Evolutionary conservation across 1,140 invertebrate species (phyloP).

Genomic region (Subanguina moxae): DNA sequence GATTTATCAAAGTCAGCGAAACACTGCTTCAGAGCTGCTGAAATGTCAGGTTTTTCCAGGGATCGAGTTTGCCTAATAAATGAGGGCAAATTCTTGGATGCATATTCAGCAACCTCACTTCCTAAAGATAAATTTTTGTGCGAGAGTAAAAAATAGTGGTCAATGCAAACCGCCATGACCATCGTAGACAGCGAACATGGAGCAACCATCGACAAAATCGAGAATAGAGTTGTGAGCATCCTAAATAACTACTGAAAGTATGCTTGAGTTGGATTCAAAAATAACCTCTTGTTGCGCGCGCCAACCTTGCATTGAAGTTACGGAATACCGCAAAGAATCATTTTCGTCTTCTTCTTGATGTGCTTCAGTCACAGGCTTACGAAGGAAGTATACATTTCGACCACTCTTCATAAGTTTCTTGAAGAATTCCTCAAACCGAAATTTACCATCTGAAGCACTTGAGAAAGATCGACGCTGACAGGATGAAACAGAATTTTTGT

Average conservation of each 20-base stretch:
- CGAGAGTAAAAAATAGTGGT: not conserved
- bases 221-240: constrained; percentile 9
- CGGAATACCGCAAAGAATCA: not conserved
- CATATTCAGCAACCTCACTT: constrained; percentile 5
- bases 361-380: constrained; percentile 1
- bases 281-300: not conserved
- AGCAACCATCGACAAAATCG: not conserved
- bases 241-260: not conserved
- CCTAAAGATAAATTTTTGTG: not conserved
- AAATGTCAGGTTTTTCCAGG: not conserved
- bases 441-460: too few relatives aligned
- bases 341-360: constrained; percentile 1
- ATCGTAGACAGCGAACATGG: constrained; percentile 7
- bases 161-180: constrained; percentile 6
- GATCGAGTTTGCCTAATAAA: not conserved
- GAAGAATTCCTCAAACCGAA: too few relatives aligned
- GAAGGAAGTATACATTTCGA: too few relatives aligned
- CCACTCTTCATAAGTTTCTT: too few relatives aligned
- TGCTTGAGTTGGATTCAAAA: not conserved
- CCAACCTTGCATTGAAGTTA: constrained; percentile 8
- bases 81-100: not conserved
- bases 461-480: too few relatives aligned
- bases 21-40: not conserved
- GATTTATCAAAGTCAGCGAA: constrained; percentile 3
- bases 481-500: too few relatives aligned